A percentile compares a stretch with the other conserved stretches of the same genome.
phyloP scores from a whole-genome alignment of 37 sponge, comb jelly and placozoan genomes.

The Oopsacas minuta region DNA sequence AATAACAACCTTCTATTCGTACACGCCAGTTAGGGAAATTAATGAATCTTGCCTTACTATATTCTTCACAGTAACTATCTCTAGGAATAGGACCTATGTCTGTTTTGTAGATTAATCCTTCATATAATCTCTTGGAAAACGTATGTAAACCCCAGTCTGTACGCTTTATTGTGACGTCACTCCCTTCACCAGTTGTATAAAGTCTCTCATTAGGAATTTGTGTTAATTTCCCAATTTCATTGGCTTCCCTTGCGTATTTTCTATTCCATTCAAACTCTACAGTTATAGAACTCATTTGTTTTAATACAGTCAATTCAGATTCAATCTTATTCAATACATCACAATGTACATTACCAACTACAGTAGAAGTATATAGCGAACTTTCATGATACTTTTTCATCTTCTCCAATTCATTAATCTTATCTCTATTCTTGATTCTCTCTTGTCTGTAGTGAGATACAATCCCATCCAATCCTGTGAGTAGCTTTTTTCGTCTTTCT shows the following conservation, averaged over 20 bases:
- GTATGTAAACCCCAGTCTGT: background rate
- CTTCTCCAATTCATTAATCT: background rate
- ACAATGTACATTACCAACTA: background rate
- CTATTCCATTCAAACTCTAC: background rate
- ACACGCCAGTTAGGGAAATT: background rate
- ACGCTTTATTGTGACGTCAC: background rate
- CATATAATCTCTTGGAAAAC: background rate
- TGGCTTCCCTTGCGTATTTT: background rate
- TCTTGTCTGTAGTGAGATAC: background rate
- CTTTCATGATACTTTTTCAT: background rate
- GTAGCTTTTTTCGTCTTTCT: background rate
- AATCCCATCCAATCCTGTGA: background rate
- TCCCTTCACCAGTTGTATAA: too few relatives aligned
- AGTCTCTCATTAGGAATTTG: too few relatives aligned
- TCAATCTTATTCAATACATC: background rate
- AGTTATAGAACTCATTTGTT: background rate
- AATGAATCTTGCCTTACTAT: background rate
- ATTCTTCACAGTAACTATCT: background rate
- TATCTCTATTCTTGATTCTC: background rate
- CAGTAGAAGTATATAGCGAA: background rate
- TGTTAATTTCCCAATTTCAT: background rate
- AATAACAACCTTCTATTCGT: background rate
- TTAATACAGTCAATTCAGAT: background rate
- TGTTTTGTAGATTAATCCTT: background rate
- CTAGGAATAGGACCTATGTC: slow-evolving; percentile 1